Base-by-base conservation (phyloP, 2,113 vertebrate genomes). In the Meriones unguiculatus region DNA sequence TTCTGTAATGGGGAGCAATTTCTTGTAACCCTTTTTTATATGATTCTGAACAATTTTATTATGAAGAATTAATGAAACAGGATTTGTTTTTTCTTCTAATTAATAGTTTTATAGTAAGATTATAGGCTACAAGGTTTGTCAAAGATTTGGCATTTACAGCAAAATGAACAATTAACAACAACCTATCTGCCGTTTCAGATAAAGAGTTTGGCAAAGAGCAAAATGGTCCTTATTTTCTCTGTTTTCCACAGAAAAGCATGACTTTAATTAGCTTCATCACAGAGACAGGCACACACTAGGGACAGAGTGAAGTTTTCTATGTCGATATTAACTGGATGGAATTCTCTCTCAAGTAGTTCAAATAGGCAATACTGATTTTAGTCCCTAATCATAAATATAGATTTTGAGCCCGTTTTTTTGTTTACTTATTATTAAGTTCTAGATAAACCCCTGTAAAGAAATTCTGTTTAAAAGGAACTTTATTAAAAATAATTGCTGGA, bases 31-130 rank as follows among this genome's bases (percentile, higher is more conserved):
- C 3, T 59, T 95, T 73, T 93, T 4, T 3, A 41, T 94, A 32
- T 24, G 64, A 14, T 87, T 87, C 11, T 41, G 54, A 69, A 7
- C 30, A 80, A 67, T 75, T 87, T 84, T 87, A 89, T 65, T 28
- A 18, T 65, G 97, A 96, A 96, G 82, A 92, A 67, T 89, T 89
- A 87, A 82, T 89, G 67, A 86, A 89, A 91, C 89, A 80, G 8
- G 38, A 75, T 7, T 90, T 93, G 15, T 46, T 92, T 95, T 78
- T 94, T 32, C 72, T 78, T 14, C 50, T 54, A 38, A 17, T 81
- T 95, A 93, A 78, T 87, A 89, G 3, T 38, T 30, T 18, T 82
- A 5, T 57, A 24, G 15, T 87, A 35, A 15, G 88, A 57, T 41
- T 46, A 70, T n/a, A 90, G 25, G 85, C 59, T 17, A 89, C 70